These are phyloP conservation scores for Oryzias woworae DNA, from an alignment of 2,113 vertebrate species.

Conservation along the genomic window DNA sequence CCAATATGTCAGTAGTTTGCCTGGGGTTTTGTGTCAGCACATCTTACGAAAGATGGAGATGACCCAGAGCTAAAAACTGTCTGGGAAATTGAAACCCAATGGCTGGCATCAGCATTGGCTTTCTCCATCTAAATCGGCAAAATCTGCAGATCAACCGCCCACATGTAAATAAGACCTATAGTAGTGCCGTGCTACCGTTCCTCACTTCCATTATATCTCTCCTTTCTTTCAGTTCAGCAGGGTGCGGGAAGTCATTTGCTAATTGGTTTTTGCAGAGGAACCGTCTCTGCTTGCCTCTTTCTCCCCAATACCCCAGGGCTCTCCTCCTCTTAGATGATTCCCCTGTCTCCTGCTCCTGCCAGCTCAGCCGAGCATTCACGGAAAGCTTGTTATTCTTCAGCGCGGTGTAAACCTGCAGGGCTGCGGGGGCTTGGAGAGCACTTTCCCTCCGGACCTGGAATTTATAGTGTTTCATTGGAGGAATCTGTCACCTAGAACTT, in stretches of 20 bases:
- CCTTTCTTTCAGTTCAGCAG: slow-evolving; percentile 54
- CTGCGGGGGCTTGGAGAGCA: slow-evolving; percentile 56
- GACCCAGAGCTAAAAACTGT: too few relatives aligned
- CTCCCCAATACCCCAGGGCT: slow-evolving; percentile 70
- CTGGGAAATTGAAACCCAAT: too few relatives aligned
- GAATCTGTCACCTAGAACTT: slow-evolving; percentile 23
- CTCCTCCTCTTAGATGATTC: slow-evolving; percentile 68
- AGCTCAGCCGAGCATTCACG: slow-evolving; percentile 67
- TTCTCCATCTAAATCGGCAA: slow-evolving; percentile 5
- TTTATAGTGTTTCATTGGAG: slow-evolving; percentile 36
- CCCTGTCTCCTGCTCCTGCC: slow-evolving; percentile 67
- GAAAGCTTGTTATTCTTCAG: slow-evolving; percentile 63
- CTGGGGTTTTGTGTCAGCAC: too few relatives aligned
- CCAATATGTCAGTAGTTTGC: too few relatives aligned
- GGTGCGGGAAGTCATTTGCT: slow-evolving; percentile 75
- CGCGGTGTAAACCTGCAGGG: slow-evolving; percentile 49
- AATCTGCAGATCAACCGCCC: slow-evolving; percentile 55
- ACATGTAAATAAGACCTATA: slow-evolving; percentile 26
- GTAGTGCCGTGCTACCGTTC: slow-evolving; percentile 46
- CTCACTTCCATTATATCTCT: slow-evolving; percentile 54
- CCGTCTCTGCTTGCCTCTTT: slow-evolving; percentile 60
- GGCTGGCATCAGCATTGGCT: too few relatives aligned
- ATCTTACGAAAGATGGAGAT: too few relatives aligned
- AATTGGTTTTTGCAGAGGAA: slow-evolving; percentile 77
- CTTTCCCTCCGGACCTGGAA: slow-evolving; percentile 43